Conservation (phyloP, 2,888 invertebrate species). For the Lithophane socia region DNA sequence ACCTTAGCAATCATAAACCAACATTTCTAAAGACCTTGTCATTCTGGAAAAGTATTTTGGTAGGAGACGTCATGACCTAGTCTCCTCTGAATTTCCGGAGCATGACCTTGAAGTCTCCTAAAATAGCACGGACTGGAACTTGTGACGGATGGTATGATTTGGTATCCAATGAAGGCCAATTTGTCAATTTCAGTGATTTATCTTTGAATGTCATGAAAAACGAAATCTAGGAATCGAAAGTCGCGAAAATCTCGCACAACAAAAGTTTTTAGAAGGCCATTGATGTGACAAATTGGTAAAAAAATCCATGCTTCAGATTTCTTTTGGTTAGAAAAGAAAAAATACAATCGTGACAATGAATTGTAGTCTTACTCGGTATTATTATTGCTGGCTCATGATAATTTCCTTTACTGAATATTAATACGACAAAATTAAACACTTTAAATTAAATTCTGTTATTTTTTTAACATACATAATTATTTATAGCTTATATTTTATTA, state of each 20-base stretch:
- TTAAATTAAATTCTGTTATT: no score
- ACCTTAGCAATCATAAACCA: neutral
- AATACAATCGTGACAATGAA: neutral
- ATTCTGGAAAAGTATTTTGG: conserved; percentile 7
- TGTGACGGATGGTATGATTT: conserved; percentile 37
- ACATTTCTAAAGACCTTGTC: conserved; percentile 7
- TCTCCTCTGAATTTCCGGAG: neutral
- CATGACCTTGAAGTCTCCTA: conserved; percentile 27
- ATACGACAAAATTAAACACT: no score
- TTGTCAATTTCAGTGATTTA: conserved; percentile 32
- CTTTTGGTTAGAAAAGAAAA: neutral
- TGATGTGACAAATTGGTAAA: neutral
- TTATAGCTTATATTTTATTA: no score
- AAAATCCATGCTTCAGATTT: neutral
- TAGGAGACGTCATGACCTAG: conserved; percentile 23
- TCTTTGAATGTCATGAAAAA: conserved; percentile 29
- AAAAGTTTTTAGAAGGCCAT: neutral
- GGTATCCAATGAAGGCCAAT: neutral
- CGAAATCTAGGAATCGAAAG: neutral
- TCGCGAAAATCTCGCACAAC: neutral
- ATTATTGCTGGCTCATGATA: neutral
- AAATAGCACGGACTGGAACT: conserved; percentile 25
- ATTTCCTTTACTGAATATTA: neutral
- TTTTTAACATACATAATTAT: no score
- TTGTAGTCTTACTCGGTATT: neutral